A percentile compares a stretch with the other conserved stretches of the same genome.
Evolutionary conservation across 2,797 vertebrate species (phyloP).

Genomic region (Chloroceryle amazona): DNA sequence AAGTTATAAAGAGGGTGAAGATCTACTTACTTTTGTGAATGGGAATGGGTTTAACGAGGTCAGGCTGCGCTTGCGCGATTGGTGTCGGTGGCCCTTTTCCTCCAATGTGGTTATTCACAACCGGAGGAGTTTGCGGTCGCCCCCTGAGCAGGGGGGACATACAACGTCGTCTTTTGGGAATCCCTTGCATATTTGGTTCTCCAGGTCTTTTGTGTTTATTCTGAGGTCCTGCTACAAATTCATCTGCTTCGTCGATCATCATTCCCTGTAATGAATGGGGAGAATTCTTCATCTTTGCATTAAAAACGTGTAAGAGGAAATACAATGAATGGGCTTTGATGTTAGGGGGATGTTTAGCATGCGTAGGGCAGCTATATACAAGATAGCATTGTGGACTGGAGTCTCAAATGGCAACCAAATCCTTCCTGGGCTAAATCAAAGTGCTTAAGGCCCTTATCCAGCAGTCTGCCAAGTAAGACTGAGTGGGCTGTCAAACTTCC

Average conservation of each 20-base stretch:
- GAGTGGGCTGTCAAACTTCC: not conserved
- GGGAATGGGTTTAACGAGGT: slow-evolving; percentile 77
- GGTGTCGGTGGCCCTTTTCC: slow-evolving; percentile 80
- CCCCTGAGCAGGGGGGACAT: slow-evolving; percentile 94
- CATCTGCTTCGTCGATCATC: slow-evolving; percentile 90
- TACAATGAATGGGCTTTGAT: not conserved
- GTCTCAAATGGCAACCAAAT: not conserved
- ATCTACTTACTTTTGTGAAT: slow-evolving; percentile 79
- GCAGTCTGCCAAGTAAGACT: not conserved
- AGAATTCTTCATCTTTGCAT: not conserved
- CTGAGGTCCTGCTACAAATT: slow-evolving; percentile 87
- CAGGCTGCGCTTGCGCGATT: slow-evolving; percentile 75
- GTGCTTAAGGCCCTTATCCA: not conserved
- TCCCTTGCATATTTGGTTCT: slow-evolving; percentile 89
- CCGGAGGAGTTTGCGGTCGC: slow-evolving; percentile 85
- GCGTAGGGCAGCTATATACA: not conserved
- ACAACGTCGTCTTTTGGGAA: slow-evolving; percentile 91
- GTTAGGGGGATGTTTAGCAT: not conserved
- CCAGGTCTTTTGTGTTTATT: slow-evolving; percentile 93
- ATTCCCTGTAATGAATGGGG: slow-evolving; percentile 77
- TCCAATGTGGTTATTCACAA: slow-evolving; percentile 82
- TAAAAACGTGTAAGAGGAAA: not conserved
- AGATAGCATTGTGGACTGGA: not conserved
- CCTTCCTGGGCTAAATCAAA: not conserved
- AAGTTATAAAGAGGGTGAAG: not conserved